These are phyloP conservation scores for Furcifer pardalis DNA, from an alignment of 2,797 vertebrate genomes.

Conservation along the genomic window DNA sequence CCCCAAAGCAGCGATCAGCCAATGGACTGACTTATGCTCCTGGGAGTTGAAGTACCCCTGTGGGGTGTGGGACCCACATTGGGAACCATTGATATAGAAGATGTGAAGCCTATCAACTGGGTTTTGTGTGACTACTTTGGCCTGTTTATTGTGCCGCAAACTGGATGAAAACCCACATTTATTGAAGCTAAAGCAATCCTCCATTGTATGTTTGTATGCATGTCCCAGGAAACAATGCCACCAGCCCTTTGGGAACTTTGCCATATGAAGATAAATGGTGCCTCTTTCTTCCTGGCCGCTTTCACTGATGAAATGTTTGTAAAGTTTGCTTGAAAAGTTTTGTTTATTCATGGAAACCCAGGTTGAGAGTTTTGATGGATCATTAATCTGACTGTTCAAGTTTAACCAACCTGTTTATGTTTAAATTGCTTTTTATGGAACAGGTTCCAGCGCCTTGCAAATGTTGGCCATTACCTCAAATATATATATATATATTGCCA, in stretches of 20 bases:
- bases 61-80: no score
- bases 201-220: neutral
- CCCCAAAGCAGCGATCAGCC: no score
- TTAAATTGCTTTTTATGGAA: constrained; percentile 72
- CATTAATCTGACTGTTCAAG: constrained; percentile 70
- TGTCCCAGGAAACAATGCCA: neutral
- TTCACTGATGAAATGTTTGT: constrained; percentile 56
- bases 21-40: no score
- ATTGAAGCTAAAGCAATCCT: neutral
- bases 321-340: constrained; percentile 69
- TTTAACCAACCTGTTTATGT: constrained; percentile 68
- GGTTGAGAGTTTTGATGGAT: constrained; percentile 56
- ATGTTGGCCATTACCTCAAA: constrained; percentile 58
- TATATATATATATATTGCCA: constrained; percentile 65
- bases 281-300: constrained; percentile 42
- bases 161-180: neutral
- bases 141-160: no score
- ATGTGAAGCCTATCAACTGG: no score
- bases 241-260: constrained; percentile 18
- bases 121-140: no score
- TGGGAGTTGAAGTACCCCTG: no score
- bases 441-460: constrained; percentile 63
- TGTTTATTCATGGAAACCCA: constrained; percentile 67
- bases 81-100: no score
- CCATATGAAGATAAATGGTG: neutral